These are phyloP conservation scores for Netelia fuscicornis DNA, from an alignment of 2,888 invertebrate species.

Conservation along the genomic window DNA sequence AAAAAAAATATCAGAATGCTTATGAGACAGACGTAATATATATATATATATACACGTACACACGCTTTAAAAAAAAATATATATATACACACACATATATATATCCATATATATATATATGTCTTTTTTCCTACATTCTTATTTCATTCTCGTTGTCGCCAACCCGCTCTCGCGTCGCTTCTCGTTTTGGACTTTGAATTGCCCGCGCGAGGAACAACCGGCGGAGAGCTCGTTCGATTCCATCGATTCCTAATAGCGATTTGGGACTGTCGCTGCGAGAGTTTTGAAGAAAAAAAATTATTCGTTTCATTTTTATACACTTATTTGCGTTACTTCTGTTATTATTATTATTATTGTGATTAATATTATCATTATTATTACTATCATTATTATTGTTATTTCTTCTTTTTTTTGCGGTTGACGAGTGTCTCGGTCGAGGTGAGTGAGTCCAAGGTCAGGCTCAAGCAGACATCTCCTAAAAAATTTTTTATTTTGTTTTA, in stretches of 20 bases:
- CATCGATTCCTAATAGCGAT: constrained; percentile 77
- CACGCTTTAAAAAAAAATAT: background rate
- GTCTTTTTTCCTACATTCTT: constrained; percentile 56
- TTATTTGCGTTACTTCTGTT: constrained; percentile 1
- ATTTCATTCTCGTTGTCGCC: constrained; percentile 62
- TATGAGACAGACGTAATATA: constrained; percentile 70
- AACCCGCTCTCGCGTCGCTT: constrained; percentile 50
- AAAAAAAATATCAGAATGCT: constrained; percentile 72
- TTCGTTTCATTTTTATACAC: constrained; percentile 52
- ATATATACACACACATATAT: background rate
- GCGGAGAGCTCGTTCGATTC: constrained; percentile 67
- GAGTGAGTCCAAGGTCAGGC: constrained; percentile 73
- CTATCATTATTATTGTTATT: background rate
- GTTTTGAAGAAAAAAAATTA: constrained; percentile 25
- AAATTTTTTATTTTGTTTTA: constrained; percentile 54
- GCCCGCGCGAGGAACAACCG: background rate
- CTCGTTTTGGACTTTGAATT: constrained; percentile 29
- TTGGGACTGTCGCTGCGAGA: constrained; percentile 73
- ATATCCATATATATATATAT: constrained; percentile 58
- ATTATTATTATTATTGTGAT: background rate
- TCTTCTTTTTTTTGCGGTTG: constrained; percentile 77
- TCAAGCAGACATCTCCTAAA: constrained; percentile 78
- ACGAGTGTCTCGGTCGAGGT: constrained; percentile 78
- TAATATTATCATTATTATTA: constrained; percentile 38
- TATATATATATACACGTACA: background rate